Conservation (phyloP, 2,888 invertebrate species). For the Papilio demoleus region DNA sequence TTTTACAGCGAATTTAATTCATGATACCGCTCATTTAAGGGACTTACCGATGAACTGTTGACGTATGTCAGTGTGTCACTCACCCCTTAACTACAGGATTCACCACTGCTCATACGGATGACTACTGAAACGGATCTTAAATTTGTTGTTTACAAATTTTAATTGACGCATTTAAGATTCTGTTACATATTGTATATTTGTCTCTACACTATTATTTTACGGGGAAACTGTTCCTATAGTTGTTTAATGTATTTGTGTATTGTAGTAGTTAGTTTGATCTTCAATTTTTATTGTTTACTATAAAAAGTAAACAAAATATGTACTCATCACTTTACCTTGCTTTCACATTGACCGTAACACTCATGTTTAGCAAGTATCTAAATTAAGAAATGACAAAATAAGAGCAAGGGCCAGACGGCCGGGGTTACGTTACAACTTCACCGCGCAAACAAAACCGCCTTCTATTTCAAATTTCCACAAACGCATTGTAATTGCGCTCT, state of each 20-base stretch:
- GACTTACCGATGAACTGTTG: slow-evolving; percentile 61
- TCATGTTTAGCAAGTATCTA: not conserved
- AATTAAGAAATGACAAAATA: slow-evolving; percentile 12
- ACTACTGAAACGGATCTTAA: no score
- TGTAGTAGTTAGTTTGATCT: no score
- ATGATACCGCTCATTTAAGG: slow-evolving; percentile 60
- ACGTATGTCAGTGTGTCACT: slow-evolving; percentile 57
- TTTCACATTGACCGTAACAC: not conserved
- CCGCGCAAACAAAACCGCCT: slow-evolving; percentile 4
- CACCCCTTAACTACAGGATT: not conserved
- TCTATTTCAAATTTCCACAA: slow-evolving; percentile 30
- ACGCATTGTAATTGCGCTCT: slow-evolving; percentile 34
- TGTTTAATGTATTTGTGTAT: no score
- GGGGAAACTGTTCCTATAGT: no score
- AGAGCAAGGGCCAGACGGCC: not conserved
- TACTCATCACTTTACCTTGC: not conserved
- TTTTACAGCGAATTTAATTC: slow-evolving; percentile 65
- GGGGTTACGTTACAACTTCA: slow-evolving; percentile 17
- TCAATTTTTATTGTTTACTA: no score
- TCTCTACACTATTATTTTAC: no score
- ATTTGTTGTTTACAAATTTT: no score
- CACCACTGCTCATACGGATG: no score
- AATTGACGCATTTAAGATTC: no score
- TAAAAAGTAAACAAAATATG: not conserved
- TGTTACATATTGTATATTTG: no score